Base-by-base conservation (phyloP, 35 echinoderm and acorn worm species). In the Holothuria glaberrima region DNA sequence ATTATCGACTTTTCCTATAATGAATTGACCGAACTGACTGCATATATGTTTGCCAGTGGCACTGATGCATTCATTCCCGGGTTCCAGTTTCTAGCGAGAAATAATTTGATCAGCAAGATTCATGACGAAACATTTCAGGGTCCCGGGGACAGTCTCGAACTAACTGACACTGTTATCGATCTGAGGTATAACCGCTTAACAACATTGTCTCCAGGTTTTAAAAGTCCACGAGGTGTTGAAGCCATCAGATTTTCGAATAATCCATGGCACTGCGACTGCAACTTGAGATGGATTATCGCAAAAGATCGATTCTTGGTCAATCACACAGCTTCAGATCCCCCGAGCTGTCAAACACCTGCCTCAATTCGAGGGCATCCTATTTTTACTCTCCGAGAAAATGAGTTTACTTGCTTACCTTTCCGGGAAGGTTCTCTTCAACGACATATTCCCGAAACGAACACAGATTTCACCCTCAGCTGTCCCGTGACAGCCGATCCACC, bases 221-320 rank as follows among this genome's bases (percentile, higher is more conserved):
- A 48, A 30, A 54, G 6, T 50, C 76, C 76, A 58, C 0, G 6
- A 29, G 76, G 76, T 20, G 58, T 63, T 2, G 5, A 30, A 36
- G 32, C 60, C 20, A 34, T 59, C 1, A 20, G 14, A 60, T 60
- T 87, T 1, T 66, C 84, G 0, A 58, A 58, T 87, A 87, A 87
- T 48, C 84, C 84, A 33, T 87, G 84, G 84, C 27, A 68, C 34
- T 87, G 84, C 48, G 61, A 87, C 36, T 87, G 84, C 48, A 66
- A 87, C 36, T 29, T 87, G 19, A 32, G 73, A 25, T 73, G 69
- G 69, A 73, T 73, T 32, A 73, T 73, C 30, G 36, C 35, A 6
- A 21, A 34, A 35, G 0, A 20, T 3, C 2, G 25, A 35, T 29
- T 35, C 6, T 20, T 73, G 5, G 13, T 73, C 31, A 73, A 73